Percentiles rank a stretch among this genome's conserved stretches.
Conservation (phyloP, 2,113 vertebrate species). For the Dasyornis broadbenti region DNA sequence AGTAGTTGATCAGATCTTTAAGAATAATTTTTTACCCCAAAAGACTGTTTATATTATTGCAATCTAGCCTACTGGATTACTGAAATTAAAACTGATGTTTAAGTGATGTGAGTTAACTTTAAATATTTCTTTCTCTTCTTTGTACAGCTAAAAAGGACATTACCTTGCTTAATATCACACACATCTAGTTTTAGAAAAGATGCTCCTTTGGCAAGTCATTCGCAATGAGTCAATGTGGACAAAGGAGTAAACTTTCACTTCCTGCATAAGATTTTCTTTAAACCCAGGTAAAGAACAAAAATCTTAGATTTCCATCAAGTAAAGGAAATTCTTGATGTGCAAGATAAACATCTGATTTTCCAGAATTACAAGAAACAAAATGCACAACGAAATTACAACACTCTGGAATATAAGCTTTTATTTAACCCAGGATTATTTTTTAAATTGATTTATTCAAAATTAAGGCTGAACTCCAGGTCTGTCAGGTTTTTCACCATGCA, state of each 20-base stretch:
- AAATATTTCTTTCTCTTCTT: not conserved
- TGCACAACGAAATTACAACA: not conserved
- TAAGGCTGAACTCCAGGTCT: slow-evolving; percentile 24
- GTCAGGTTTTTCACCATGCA: not conserved
- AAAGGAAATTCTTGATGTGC: not conserved
- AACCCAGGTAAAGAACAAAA: not conserved
- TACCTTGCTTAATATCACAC: not conserved
- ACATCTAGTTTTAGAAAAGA: not conserved
- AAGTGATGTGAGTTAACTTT: not conserved
- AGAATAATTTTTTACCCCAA: not conserved
- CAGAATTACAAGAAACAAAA: not conserved
- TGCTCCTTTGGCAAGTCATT: slow-evolving; percentile 59
- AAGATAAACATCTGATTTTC: not conserved
- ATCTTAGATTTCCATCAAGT: not conserved
- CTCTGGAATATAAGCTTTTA: not conserved
- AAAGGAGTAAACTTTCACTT: not conserved
- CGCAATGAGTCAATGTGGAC: not conserved
- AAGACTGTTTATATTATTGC: not conserved
- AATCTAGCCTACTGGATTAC: slow-evolving; percentile 26
- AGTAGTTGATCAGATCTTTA: not conserved
- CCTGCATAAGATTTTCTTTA: not conserved
- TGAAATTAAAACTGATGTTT: not conserved
- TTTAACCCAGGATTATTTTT: not conserved
- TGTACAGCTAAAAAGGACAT: not conserved
- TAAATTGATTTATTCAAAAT: not conserved